Evolutionary conservation across 2,113 vertebrate genomes (phyloP).

Genomic region (Trochalopteron elliotii): DNA sequence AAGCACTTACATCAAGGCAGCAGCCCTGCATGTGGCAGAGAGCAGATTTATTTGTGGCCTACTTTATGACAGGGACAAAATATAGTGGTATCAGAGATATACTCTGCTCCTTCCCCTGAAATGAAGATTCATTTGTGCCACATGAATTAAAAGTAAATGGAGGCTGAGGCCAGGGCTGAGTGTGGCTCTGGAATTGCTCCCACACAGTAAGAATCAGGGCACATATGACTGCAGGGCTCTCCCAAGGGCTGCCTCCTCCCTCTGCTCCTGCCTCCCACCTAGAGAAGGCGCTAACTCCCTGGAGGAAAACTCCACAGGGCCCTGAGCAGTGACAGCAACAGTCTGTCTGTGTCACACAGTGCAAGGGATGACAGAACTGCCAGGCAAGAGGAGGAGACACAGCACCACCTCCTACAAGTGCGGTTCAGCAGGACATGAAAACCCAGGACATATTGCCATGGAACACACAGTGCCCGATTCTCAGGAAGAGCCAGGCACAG

Average conservation of each 20-base stretch:
- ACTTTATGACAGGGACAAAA: rapidly evolving
- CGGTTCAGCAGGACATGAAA: background rate
- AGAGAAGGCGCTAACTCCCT: rapidly evolving
- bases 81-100: rapidly evolving
- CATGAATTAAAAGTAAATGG: rapidly evolving
- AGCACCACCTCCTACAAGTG: rapidly evolving
- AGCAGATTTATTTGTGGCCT: background rate
- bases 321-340: background rate
- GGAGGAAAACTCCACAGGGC: background rate
- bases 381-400: background rate
- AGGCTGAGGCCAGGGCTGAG: background rate
- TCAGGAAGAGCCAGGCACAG: background rate
- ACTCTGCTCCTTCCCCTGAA: background rate
- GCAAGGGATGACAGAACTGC: background rate
- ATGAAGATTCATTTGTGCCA: background rate
- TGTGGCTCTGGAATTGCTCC: background rate
- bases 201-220: background rate
- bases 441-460: rapidly evolving
- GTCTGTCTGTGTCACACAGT: background rate
- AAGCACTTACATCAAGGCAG: background rate
- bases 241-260: background rate
- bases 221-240: background rate
- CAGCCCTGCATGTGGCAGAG: background rate
- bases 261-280: background rate
- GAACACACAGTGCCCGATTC: background rate